Conservation (phyloP, 2,113 vertebrate species). For the Bujurquina vittata region DNA sequence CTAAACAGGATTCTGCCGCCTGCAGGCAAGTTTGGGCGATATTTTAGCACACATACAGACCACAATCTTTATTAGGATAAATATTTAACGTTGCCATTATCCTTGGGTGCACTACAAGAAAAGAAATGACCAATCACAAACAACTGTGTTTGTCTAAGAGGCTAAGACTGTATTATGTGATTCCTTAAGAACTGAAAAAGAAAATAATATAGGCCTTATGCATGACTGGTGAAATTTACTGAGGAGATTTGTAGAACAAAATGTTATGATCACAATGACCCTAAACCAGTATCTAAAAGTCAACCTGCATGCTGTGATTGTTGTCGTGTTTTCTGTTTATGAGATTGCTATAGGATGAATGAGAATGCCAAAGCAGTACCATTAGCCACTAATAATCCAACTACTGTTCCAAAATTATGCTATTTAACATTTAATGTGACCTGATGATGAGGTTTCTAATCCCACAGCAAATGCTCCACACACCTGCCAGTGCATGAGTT, state of each 20-base stretch:
- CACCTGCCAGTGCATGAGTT: slow-evolving; percentile 38
- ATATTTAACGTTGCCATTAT: background rate
- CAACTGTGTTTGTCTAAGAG: background rate
- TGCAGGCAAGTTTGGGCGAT: background rate
- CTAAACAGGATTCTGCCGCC: background rate
- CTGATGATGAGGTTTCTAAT: background rate
- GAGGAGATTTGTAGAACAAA: background rate
- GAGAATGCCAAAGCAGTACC: background rate
- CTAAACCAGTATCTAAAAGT: background rate
- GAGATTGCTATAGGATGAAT: background rate
- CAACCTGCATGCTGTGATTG: background rate
- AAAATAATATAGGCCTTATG: background rate
- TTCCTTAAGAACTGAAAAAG: background rate
- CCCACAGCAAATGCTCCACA: background rate
- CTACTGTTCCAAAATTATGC: background rate
- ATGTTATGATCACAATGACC: background rate
- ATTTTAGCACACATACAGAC: background rate
- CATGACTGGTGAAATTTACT: background rate
- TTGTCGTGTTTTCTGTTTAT: background rate
- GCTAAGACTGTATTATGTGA: background rate
- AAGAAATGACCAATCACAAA: background rate
- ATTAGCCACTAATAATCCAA: background rate
- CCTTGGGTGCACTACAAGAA: background rate
- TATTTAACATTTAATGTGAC: background rate
- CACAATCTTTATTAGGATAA: background rate